Evolutionary conservation across 1,140 invertebrate species (phyloP), one percentile per base, ranked within the genome.

Genomic region (Ectropis grisescens): DNA sequence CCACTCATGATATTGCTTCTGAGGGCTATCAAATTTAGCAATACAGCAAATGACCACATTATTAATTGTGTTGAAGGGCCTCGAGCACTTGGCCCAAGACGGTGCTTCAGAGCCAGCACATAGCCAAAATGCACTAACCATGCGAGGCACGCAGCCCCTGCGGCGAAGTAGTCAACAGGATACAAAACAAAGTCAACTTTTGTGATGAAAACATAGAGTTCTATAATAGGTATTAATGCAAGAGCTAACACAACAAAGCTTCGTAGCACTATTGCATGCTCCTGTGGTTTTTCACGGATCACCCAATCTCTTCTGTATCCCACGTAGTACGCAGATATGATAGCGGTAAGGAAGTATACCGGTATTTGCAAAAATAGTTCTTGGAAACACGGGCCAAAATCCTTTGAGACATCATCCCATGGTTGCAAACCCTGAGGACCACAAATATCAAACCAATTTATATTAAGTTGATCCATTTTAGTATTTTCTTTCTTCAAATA

Each of bases 51-150:
- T 23, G 86, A 62, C 87, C 90, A 92, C 13, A 89, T 43, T 7
- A 91, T 66, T 46, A 91, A 80, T 32, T 92, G 82, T 4, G 85
- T 44, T 13, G 88, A 66, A 1, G 92, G 90, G 1, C 94, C 94
- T 34, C 93, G 81, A 35, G 89, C 85, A 80, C 86, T 93, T 26
- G 79, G 79, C 29, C 83, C 85, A 32, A 86, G 82, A 68, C 82
- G 85, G 53, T 78, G 87, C 54, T 88, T 87, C 11, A 95, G 68
- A 11, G 87, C 87, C 37, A 91, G 49, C 15, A 92, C 76, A 68
- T 90, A 96, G 9, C 87, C 84, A 47, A 91, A 86, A 80, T 96
- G 93, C 9, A 93, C 82, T 13, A 91, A 67, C 93, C 93, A 95
- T 40, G 90, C 83, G 40, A 93, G 65, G 50, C 86, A 87, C 62